phyloP scores from a whole-genome alignment of 2,113 vertebrate genomes.

The Thalassarche chlororhynchos region DNA sequence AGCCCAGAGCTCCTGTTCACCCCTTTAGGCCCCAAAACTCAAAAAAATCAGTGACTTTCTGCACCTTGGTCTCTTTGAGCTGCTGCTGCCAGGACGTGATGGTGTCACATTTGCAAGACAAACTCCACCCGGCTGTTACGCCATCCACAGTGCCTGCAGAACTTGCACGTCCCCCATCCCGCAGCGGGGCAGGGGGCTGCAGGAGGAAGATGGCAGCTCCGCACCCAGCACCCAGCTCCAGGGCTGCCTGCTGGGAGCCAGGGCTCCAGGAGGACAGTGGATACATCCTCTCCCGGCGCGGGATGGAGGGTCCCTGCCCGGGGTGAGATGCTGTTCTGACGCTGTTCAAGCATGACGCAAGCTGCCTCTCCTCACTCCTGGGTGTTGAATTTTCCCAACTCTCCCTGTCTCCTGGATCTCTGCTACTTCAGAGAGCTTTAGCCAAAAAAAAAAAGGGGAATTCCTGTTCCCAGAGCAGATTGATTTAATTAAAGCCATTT shows the following conservation, averaged over 20 bases:
- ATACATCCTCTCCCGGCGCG: accelerated
- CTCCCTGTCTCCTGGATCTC: neutral
- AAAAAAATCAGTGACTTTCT: neutral
- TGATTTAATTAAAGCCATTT: neutral
- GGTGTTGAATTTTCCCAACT: neutral
- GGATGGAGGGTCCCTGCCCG: neutral
- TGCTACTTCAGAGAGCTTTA: neutral
- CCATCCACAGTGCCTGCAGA: neutral
- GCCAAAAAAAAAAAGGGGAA: neutral
- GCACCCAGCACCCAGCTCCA: neutral
- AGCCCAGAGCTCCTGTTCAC: neutral
- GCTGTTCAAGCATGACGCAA: neutral
- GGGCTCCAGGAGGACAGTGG: neutral
- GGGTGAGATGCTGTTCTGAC: neutral
- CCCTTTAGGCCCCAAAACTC: neutral
- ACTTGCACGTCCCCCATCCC: neutral
- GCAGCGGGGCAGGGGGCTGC: neutral
- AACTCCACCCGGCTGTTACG: too few relatives aligned
- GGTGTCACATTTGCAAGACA: too few relatives aligned
- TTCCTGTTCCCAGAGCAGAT: neutral
- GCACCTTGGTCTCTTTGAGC: neutral
- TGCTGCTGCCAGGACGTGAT: neutral
- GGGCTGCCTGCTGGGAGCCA: neutral
- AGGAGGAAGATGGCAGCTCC: neutral
- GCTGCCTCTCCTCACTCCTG: neutral